phyloP scores from a whole-genome alignment of 1,140 invertebrate genomes.

The Arctopsyche grandis region DNA sequence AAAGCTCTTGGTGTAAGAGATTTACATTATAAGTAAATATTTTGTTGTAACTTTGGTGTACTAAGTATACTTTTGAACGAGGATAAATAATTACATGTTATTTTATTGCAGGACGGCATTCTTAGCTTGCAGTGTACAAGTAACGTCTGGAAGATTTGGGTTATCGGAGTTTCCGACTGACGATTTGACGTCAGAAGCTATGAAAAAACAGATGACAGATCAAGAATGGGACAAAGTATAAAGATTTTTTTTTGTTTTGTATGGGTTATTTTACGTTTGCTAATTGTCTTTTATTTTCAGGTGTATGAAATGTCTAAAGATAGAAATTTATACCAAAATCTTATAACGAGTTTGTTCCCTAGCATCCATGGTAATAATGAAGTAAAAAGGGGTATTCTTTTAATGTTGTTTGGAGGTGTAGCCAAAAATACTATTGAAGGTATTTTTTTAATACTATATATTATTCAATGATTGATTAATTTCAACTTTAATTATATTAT shows the following conservation, averaged over 20 bases:
- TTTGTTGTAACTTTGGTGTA: neutral
- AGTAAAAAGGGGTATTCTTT: conserved; percentile 92
- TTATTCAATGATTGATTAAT: too few relatives aligned
- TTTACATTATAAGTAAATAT: conserved; percentile 80
- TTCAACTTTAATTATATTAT: neutral
- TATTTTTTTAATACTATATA: conserved; percentile 50
- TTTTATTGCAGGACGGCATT: conserved; percentile 81
- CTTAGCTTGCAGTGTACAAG: conserved; percentile 90
- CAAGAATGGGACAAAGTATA: conserved; percentile 89
- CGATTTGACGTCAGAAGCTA: conserved; percentile 88
- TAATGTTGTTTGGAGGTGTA: conserved; percentile 99
- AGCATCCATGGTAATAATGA: conserved; percentile 98
- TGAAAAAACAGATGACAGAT: conserved; percentile 95
- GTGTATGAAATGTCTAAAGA: conserved; percentile 98
- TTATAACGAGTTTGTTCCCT: conserved; percentile 94
- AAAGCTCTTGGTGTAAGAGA: conserved; percentile 96
- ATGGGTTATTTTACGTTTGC: neutral
- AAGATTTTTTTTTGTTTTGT: conserved; percentile 18
- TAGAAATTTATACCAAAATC: conserved; percentile 90
- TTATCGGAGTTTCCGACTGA: conserved; percentile 80
- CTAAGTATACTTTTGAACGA: neutral
- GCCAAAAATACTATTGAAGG: conserved; percentile 94
- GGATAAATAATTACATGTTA: neutral
- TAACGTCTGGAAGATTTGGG: conserved; percentile 87
- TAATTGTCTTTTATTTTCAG: conserved; percentile 53